Evolutionary conservation across 2,113 vertebrate species (phyloP).

Genomic region (Pyxicephalus adspersus): DNA sequence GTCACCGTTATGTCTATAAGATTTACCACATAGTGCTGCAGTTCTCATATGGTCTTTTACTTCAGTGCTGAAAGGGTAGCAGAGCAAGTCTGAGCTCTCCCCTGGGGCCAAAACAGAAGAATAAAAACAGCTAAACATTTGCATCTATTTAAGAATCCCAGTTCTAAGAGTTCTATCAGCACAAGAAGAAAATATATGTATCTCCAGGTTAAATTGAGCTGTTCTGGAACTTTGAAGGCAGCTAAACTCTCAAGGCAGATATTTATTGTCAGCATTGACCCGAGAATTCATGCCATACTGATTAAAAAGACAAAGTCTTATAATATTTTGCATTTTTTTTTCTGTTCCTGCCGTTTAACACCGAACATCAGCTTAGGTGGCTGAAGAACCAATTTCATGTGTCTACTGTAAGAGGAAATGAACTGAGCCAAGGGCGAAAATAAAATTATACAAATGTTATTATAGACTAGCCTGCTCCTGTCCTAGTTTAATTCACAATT

Average conservation of each 20-base stretch:
- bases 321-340: slow-evolving; percentile 79
- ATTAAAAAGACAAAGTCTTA: slow-evolving; percentile 74
- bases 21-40: slow-evolving; percentile 47
- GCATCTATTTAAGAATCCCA: slow-evolving; percentile 73
- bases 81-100: slow-evolving; percentile 72
- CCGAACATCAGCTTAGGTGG: slow-evolving; percentile 94
- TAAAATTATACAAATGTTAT: slow-evolving; percentile 99
- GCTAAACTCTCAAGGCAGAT: slow-evolving; percentile 62
- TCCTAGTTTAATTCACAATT: slow-evolving; percentile 99
- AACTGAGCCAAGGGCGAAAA: slow-evolving; percentile 99
- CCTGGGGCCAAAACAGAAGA: slow-evolving; percentile 71
- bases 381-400: slow-evolving; percentile 99
- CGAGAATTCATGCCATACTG: slow-evolving; percentile 66
- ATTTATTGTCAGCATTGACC: slow-evolving; percentile 72
- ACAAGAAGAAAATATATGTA: slow-evolving; percentile 56
- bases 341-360: slow-evolving; percentile 79
- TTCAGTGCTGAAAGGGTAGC: slow-evolving; percentile 70
- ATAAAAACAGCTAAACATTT: slow-evolving; percentile 77
- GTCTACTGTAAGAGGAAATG: slow-evolving; percentile 98
- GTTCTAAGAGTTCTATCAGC: slow-evolving; percentile 67
- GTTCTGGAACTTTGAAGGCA: slow-evolving; percentile 60
- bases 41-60: slow-evolving; percentile 66
- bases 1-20: slow-evolving; percentile 53
- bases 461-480: slow-evolving; percentile 99
- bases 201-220: slow-evolving; percentile 65